Percentiles rank a stretch among this genome's conserved stretches.
Conservation (phyloP, 2,888 invertebrate species). For the Cantharis rufa region DNA sequence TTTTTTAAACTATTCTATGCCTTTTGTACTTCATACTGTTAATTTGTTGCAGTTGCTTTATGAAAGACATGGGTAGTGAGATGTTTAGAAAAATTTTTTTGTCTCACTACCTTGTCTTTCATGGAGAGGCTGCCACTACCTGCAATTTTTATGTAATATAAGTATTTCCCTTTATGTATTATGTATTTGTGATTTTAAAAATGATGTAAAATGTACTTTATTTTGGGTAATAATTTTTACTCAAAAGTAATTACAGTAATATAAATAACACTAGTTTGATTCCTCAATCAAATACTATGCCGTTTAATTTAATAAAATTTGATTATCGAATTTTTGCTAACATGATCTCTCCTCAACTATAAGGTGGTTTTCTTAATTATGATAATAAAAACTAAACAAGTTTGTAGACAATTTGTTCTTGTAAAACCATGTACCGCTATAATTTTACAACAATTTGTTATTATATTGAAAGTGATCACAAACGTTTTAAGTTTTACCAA, state of each 20-base stretch:
- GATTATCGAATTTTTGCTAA: too few species aligned
- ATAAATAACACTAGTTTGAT: too few species aligned
- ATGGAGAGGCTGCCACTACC: conserved; percentile 63
- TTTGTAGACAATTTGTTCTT: background rate
- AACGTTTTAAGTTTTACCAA: background rate
- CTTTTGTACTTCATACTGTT: conserved; percentile 6
- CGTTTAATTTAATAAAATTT: too few species aligned
- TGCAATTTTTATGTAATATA: background rate
- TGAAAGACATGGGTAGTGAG: conserved; percentile 99
- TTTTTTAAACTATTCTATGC: background rate
- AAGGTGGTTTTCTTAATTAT: background rate
- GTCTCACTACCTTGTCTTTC: conserved; percentile 99
- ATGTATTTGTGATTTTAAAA: background rate
- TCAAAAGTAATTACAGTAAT: too few species aligned
- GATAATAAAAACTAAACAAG: background rate
- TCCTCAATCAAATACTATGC: too few species aligned
- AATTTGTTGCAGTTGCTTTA: conserved; percentile 57
- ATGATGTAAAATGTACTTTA: background rate
- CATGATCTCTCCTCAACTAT: too few species aligned
- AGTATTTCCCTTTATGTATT: background rate
- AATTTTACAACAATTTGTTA: background rate
- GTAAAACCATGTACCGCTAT: background rate
- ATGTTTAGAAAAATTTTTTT: conserved; percentile 68
- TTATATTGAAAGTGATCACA: background rate
- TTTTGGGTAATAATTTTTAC: background rate